Percentiles rank a stretch among this genome's conserved stretches.
These are phyloP conservation scores for Lobophora halterata DNA, from an alignment of 2,888 invertebrate genomes.

Conservation along the genomic window DNA sequence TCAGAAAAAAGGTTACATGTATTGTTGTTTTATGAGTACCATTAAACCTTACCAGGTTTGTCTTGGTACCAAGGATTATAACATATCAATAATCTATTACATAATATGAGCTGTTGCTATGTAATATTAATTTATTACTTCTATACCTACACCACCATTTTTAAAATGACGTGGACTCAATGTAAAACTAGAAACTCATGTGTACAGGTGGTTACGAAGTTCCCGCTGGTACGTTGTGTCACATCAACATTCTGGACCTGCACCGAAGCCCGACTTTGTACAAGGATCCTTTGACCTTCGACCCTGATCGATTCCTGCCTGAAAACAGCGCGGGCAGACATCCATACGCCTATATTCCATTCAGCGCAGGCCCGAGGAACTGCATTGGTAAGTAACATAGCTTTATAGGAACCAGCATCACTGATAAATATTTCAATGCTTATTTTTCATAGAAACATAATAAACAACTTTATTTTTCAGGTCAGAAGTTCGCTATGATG, in stretches of 20 bases:
- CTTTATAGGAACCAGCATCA: not conserved
- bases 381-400: conserved; percentile 69
- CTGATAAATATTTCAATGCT: not conserved
- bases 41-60: no score
- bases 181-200: not conserved
- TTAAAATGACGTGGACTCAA: no score
- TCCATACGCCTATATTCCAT: conserved; percentile 84
- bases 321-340: conserved; percentile 76
- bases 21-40: no score
- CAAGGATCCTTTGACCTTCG: conserved; percentile 83
- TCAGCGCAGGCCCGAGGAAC: conserved; percentile 85
- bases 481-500: conserved; percentile 82
- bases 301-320: conserved; percentile 86
- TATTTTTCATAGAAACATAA: not conserved
- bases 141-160: no score
- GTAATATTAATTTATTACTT: no score
- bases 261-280: conserved; percentile 83
- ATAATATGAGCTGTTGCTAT: no score
- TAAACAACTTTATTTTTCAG: conserved; percentile 64
- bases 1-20: no score
- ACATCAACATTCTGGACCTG: conserved; percentile 79
- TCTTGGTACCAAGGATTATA: no score
- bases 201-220: conserved; percentile 49
- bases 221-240: conserved; percentile 74
- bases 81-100: no score